These are phyloP conservation scores for Rapana venosa DNA, from an alignment of 2,888 invertebrate species.

Conservation along the genomic window DNA sequence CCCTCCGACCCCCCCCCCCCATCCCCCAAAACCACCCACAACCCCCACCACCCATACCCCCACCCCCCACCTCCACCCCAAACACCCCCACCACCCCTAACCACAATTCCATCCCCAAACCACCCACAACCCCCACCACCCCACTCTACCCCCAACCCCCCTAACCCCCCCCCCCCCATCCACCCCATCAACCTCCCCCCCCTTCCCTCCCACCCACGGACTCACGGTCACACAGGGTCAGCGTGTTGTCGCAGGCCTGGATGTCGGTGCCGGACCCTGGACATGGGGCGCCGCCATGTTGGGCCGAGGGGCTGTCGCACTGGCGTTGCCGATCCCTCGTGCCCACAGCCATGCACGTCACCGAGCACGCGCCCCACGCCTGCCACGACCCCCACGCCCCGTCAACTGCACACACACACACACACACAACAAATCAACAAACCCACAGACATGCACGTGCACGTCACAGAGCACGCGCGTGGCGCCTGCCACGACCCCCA, in stretches of 20 bases:
- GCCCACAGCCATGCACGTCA: slow-evolving; percentile 42
- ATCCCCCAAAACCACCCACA: too few relatives aligned
- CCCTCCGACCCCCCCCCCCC: too few relatives aligned
- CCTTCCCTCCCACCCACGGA: too few relatives aligned
- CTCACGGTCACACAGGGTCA: slow-evolving; percentile 47
- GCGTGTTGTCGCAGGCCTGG: slow-evolving; percentile 43
- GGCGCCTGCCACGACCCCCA: too few relatives aligned
- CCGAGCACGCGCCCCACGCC: slow-evolving; percentile 45
- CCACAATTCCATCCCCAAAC: too few relatives aligned
- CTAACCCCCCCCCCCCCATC: too few relatives aligned
- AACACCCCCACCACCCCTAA: too few relatives aligned
- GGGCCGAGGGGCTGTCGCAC: slow-evolving; percentile 55
- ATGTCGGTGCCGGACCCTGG: slow-evolving; percentile 50
- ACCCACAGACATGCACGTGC: not conserved
- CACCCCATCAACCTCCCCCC: too few relatives aligned
- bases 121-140: too few relatives aligned
- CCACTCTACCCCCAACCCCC: too few relatives aligned
- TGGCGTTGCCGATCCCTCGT: not conserved
- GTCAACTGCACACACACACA: slow-evolving; percentile 30
- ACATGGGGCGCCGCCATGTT: slow-evolving; percentile 58
- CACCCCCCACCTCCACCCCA: too few relatives aligned
- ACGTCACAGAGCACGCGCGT: not conserved
- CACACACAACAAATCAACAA: not conserved
- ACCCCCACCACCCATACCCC: too few relatives aligned
- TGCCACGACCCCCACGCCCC: slow-evolving; percentile 42